Base-by-base conservation (phyloP, 2,888 invertebrate species). In the Chrysodeixis includens region DNA sequence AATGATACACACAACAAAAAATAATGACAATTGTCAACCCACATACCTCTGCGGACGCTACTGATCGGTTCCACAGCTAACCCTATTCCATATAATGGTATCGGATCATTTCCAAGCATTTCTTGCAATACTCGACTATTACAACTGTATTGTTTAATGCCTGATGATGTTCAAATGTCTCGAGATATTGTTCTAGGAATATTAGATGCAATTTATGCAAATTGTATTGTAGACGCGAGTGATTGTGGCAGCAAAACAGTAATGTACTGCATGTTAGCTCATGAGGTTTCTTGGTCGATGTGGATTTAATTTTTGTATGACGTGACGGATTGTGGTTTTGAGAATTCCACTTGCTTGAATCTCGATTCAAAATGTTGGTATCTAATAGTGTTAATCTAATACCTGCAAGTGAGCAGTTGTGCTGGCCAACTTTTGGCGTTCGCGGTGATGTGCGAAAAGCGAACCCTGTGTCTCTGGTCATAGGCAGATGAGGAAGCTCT, bases 51-150 rank as follows among this genome's bases (percentile, higher is more conserved):
- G 93, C 88, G 18, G 66, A 86, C 94, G 56, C 84, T 94, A 93
- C 85, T 79, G 81, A 92, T 92, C 91, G 81, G 89, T 90, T 91
- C 87, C 88, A 93, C 85, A 83, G 86, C 86, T 91, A 92, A 93
- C 92, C 92, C 91, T 92, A 93, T 91, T 92, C 91, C 87, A 90
- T 86, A 92, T 93, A 93, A 93, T 93, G 90, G 88, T 76, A 87
- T 88, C 83, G 85, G 90, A 93, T 92, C 90, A 90, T 91, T 90
- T 89, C 89, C 86, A 85, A 86, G 84, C 84, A 93, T 92, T 92
- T 90, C 90, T 86, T 82, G 86, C 88, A 86, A 87, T 89, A 79
- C 77, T 79, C 79, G 67, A 76, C 82, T 76, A 82, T 74, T 76
- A 79, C 79, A 80, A 79, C 78, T 70, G 76, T 78, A 78, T 78